phyloP scores from a whole-genome alignment of 2,113 vertebrate species.

The Eulemur rufifrons region DNA sequence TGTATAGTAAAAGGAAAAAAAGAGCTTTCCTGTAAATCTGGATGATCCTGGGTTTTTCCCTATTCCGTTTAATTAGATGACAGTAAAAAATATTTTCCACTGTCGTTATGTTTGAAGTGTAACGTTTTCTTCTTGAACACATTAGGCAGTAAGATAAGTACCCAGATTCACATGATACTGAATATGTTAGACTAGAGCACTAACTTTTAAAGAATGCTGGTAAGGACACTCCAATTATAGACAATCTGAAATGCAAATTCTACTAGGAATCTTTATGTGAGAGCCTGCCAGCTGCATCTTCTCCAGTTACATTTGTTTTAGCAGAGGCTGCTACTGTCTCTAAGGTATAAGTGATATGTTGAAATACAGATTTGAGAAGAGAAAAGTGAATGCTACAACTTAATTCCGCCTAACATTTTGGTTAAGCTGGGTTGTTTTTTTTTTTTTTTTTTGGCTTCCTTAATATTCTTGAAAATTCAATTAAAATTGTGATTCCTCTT shows the following conservation, averaged over 20 bases:
- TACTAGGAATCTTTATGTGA: neutral
- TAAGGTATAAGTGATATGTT: neutral
- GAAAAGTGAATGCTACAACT: neutral
- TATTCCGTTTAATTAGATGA: conserved; percentile 22
- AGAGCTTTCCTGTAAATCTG: conserved; percentile 39
- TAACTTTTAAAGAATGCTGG: conserved; percentile 23
- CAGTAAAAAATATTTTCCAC: neutral
- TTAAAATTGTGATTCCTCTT: neutral
- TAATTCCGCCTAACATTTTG: conserved; percentile 29
- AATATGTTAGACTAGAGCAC: neutral
- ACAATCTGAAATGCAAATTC: conserved; percentile 36
- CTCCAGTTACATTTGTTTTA: conserved; percentile 31
- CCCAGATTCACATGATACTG: neutral
- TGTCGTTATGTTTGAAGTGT: neutral
- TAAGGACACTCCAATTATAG: conserved; percentile 9
- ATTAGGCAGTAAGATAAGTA: neutral
- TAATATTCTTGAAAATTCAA: neutral
- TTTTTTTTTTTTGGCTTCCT: neutral
- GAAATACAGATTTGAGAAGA: neutral
- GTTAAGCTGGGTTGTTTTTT: neutral
- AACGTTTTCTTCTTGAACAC: conserved; percentile 7
- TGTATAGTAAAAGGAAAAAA: neutral
- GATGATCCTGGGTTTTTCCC: neutral
- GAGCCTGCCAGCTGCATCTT: neutral
- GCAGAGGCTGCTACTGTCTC: neutral